phyloP scores from a whole-genome alignment of 2,113 vertebrate genomes.

The Odontophorus gujanensis region DNA sequence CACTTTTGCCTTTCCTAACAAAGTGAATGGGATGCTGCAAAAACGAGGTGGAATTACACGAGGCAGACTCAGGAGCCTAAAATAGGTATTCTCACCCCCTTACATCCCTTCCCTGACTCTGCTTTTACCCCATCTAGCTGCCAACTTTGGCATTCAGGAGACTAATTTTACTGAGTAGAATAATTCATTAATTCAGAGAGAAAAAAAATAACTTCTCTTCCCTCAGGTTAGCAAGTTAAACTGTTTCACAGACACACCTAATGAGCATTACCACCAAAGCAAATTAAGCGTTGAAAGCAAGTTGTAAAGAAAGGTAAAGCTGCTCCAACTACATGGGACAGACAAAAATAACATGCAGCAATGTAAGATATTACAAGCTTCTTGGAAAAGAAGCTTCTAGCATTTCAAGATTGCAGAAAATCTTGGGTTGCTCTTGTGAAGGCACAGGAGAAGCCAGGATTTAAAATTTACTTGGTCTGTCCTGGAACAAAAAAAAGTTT shows the following conservation, averaged over 20 bases:
- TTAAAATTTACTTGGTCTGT: not conserved
- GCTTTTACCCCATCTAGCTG: not conserved
- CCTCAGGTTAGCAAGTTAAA: not conserved
- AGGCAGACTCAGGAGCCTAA: not conserved
- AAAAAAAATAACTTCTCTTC: constrained; percentile 14
- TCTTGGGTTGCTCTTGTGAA: not conserved
- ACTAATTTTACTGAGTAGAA: not conserved
- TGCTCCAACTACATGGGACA: not conserved
- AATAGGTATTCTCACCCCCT: not conserved
- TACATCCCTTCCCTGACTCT: not conserved
- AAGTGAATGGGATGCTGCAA: not conserved
- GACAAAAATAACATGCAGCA: not conserved
- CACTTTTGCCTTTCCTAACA: not conserved
- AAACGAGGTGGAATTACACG: not conserved
- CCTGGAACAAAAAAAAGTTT: not conserved
- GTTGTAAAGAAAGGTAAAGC: not conserved
- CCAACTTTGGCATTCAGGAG: not conserved
- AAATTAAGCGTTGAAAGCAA: not conserved
- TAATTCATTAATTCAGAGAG: constrained; percentile 29
- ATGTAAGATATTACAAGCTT: not conserved
- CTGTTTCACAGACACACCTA: not conserved
- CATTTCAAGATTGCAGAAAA: not conserved
- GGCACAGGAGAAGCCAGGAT: not conserved
- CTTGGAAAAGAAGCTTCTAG: not conserved
- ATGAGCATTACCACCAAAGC: not conserved